Evolutionary conservation across 1,140 invertebrate species (phyloP), one percentile per base, ranked within the genome.

Genomic region (Saxidomus purpurata): DNA sequence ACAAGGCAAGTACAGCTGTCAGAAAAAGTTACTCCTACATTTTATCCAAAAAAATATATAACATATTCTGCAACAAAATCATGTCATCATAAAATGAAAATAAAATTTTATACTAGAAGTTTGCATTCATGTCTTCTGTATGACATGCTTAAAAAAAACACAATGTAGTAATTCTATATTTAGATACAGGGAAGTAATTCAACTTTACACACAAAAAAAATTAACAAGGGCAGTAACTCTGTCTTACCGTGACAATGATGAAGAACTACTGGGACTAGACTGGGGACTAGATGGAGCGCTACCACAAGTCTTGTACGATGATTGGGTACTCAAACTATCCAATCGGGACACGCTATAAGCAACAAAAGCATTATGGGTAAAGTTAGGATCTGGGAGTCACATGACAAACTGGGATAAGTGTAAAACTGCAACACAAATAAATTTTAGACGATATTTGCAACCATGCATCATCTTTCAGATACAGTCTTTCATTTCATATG

Each of bases 241-340:
- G 38, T 83, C 82, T 31, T 92, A 94, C 94, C 94, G 91, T 86
- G 92, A 92, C 4, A 90, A 90, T n/a, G 92, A 94, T 0, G 91
- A 93, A 28, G 93, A 92, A 81, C 97, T 97, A 90, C 97, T 96
- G 4, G 97, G 97, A 95, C 97, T 97, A 67, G 97, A 97, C 67
- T 96, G 95, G 3, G 96, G 96, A 83, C 96, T 95, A 69, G 95
- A 91, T 61, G 95, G 95, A 77, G 93, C 93, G 89, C 95, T 96
- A 91, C 79, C 87, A 77, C 93, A 94, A 34, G 94, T 95, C 90
- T 94, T 93, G 61, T 93, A 95, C 4, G 94, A 95, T 0, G 94
- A 95, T 49, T 94, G 93, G 19, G 91, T 93, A 79, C 93, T 94
- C 90, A 93, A 83, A 79, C 93, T 92, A 88, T 93, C 91, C 86